Base-by-base conservation (phyloP, 2,797 vertebrate species). In the Adrianichthys oophorus region DNA sequence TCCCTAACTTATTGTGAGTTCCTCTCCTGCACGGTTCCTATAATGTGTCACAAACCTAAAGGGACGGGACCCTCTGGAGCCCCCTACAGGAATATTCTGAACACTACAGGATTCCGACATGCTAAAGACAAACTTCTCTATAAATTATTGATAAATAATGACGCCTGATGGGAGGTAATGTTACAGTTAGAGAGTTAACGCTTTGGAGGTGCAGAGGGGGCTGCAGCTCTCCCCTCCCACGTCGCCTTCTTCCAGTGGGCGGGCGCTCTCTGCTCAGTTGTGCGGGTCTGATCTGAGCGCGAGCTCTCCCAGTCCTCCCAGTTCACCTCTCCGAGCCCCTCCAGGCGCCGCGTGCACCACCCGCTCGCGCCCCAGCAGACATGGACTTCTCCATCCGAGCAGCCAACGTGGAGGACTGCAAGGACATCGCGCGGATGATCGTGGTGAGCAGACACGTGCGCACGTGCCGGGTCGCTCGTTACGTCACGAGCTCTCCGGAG, bases 381-480 rank as follows among this genome's bases (percentile, higher is more conserved):
- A 90, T 92, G 91, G 88, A 91, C 4, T 92, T 80, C 73, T 72
- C 83, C 0, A 89, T 92, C 53, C 87, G 90, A 0, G 81, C 85
- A 0, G 85, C 88, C 5, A 89, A 75, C 54, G 72, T 90, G 59
- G 90, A 92, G 32, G 91, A 93, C 82, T 92, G 90, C 80, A 91
- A 90, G 80, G 91, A 92, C 71, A 84, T 92, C 44, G 74, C 79
- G 59, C 80, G 90, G 48, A 92, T 93, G 91, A 83, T 90, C 46
- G 7, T 56, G 87, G 90, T 92, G 78, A 88, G 86, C 21, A 16
- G 15, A 40, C 62, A 67, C 59, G 50, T 44, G 73, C 8, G 29
- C 43, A 41, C 26, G 48, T 44, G 67, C 42, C 64, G 48, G 41
- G 18, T 44, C 15, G 4, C 4, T 14, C 0, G 32, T 52, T 24